Percentiles rank a stretch among this genome's conserved stretches.
Conservation (phyloP, 2,888 invertebrate genomes). For the Oligia fasciuncula region DNA sequence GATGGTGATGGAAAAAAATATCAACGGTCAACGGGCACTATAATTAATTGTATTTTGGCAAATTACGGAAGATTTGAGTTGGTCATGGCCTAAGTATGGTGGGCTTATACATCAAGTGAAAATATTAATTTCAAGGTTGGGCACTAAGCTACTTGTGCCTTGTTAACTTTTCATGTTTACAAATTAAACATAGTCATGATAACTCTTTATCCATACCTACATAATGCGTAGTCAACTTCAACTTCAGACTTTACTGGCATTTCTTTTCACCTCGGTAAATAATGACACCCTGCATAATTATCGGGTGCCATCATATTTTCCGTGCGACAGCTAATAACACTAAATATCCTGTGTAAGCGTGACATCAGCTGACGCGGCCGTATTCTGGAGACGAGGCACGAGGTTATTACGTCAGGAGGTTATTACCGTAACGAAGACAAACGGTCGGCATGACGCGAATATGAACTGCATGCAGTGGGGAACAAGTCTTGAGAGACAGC, state of each 20-base stretch:
- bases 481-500: constrained; percentile 26
- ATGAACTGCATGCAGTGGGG: constrained; percentile 66
- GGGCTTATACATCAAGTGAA: neutral
- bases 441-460: constrained; percentile 75
- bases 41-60: neutral
- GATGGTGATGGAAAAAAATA: constrained; percentile 37
- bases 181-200: neutral
- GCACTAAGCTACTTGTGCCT: neutral
- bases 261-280: constrained; percentile 7
- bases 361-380: constrained; percentile 61
- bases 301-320: constrained; percentile 44
- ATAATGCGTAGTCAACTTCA: neutral
- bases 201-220: neutral
- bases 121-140: neutral
- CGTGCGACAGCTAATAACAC: constrained; percentile 58
- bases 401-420: constrained; percentile 62
- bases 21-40: neutral
- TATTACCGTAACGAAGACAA: constrained; percentile 81
- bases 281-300: constrained; percentile 33
- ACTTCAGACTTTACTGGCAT: neutral
- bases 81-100: neutral
- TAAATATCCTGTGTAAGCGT: constrained; percentile 51
- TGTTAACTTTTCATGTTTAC: neutral
- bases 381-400: constrained; percentile 60
- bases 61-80: neutral